Conservation (phyloP, 2,888 invertebrate species). For the Epirrhoe tristata region DNA sequence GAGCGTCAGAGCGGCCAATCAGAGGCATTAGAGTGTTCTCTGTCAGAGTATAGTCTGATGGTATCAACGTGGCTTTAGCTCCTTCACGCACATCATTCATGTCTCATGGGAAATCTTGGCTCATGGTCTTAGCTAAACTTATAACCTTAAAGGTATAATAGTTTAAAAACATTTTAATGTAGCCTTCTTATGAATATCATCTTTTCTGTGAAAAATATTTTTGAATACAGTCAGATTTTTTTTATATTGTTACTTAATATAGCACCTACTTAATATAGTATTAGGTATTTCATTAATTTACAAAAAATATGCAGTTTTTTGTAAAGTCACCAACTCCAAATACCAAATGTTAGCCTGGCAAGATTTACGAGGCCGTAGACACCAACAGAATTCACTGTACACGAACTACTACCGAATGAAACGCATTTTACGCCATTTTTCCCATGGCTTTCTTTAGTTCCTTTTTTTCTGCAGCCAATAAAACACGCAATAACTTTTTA, state of each 20-base stretch:
- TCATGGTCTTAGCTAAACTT: slow-evolving; percentile 11
- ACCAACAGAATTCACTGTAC: background rate
- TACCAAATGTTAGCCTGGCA: background rate
- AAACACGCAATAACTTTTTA: slow-evolving; percentile 28
- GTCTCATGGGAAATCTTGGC: slow-evolving; percentile 16
- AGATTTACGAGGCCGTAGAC: background rate
- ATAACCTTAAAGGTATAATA: background rate
- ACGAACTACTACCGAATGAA: background rate
- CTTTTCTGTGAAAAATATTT: too few species aligned
- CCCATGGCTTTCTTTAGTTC: slow-evolving; percentile 1
- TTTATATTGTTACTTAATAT: too few species aligned
- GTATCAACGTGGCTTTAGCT: background rate
- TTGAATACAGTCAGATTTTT: too few species aligned
- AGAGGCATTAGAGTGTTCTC: too few species aligned
- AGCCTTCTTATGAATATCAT: too few species aligned
- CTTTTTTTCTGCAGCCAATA: slow-evolving; percentile 22
- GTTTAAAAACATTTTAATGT: too few species aligned
- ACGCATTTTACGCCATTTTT: background rate
- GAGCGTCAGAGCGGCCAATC: too few species aligned
- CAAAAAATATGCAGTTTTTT: background rate
- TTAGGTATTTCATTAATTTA: background rate
- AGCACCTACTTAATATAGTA: too few species aligned
- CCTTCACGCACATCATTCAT: slow-evolving; percentile 16
- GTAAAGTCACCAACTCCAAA: background rate
- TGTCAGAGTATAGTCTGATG: too few species aligned